These are phyloP conservation scores for Drosophila saltans DNA, from an alignment of 1,140 invertebrate species.

Conservation along the genomic window DNA sequence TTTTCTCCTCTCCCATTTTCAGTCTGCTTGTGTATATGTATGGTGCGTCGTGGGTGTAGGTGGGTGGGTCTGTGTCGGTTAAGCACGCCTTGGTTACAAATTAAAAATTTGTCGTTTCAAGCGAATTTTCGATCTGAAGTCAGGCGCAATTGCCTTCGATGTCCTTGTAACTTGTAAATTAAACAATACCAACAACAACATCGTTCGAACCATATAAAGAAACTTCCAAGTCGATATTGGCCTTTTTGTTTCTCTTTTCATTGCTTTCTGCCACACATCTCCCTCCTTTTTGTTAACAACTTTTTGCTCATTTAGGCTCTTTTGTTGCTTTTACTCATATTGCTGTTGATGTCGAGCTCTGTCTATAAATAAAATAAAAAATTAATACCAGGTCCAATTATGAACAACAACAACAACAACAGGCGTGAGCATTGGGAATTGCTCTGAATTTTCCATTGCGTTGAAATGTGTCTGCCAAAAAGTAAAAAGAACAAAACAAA, in stretches of 20 bases:
- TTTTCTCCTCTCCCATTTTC: conserved; percentile 18
- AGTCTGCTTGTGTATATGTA: background rate
- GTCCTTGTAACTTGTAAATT: conserved; percentile 34
- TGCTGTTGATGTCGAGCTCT: conserved; percentile 13
- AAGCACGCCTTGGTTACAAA: conserved; percentile 61
- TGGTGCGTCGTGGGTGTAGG: background rate
- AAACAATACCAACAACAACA: conserved; percentile 22
- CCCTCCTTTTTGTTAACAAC: background rate
- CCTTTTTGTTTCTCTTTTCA: conserved; percentile 44
- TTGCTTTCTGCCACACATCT: conserved; percentile 12
- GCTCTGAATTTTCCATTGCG: conserved; percentile 20
- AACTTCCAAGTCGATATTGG: conserved; percentile 49
- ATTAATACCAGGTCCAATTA: conserved; percentile 56
- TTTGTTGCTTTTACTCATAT: conserved; percentile 38
- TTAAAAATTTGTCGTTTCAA: conserved; percentile 77
- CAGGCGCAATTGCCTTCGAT: conserved; percentile 33
- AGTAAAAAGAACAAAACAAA: background rate
- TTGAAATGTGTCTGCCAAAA: conserved; percentile 1
- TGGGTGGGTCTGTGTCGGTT: conserved; percentile 37
- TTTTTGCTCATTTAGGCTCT: conserved; percentile 52
- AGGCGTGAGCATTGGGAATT: conserved; percentile 56
- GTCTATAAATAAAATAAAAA: conserved; percentile 53
- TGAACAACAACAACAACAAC: conserved; percentile 41
- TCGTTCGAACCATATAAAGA: conserved; percentile 22
- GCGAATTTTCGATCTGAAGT: conserved; percentile 59